Evolutionary conservation across 2,797 vertebrate species (phyloP), one percentile per base, ranked within the genome.

Genomic region (Gallinago nigripennis): DNA sequence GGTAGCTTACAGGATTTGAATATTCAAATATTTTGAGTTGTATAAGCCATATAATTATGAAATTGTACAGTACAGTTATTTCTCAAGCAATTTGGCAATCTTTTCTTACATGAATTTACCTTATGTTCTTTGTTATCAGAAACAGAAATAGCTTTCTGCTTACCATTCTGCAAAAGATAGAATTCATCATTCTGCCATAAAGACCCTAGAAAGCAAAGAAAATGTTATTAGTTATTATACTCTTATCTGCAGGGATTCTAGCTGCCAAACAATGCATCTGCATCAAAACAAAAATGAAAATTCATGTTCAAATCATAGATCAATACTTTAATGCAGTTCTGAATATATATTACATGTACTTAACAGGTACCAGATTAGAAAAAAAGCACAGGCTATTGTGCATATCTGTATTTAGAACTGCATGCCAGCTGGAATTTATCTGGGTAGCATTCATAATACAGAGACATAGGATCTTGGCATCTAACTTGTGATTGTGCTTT

Each of bases 181-280:
- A 97, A 98, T 98, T 96, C 95, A 95, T 97, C 97, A 97, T 96
- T 97, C 93, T 97, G 96, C 97, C 96, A 96, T 95, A 96, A 98
- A 96, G 96, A 96, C 94, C 94, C 97, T 98, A 95, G 92, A 98
- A 98, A 98, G 94, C 70, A 97, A 98, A 97, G 96, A 95, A 97
- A 98, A 97, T 96, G 95, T 92, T 98, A 96, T 97, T 97, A 98
- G 96, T 97, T 97, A 97, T 98, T 98, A 97, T 96, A 93, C 79
- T 86, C 92, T 86, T 82, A 97, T 96, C 97, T 96, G 92, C 88
- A 89, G 97, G 96, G 96, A 96, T 97, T 94, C 94, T 81, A 92
- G 86, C 86, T 90, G 87, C 92, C 95, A 97, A 98, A 96, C 83
- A 97, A 93, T 95, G 88, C 94, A 94, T 94, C 94, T 96, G 75